Base-by-base conservation (phyloP, 1,140 invertebrate genomes). In the Zaprionus taronus region DNA sequence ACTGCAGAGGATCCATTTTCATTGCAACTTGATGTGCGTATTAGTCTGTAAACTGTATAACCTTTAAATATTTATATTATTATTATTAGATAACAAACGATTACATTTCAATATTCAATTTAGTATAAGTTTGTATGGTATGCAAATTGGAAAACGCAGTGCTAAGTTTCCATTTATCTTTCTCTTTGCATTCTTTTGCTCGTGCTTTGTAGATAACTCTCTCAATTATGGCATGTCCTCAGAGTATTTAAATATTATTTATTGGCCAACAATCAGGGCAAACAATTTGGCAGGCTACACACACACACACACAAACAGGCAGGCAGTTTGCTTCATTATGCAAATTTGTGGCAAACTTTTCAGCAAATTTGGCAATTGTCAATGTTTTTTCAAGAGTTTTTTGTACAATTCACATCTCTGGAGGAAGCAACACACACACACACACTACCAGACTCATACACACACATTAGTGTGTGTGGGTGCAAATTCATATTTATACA, bases 361-460 rank as follows among this genome's bases (percentile, higher is more conserved):
- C 53, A n/a, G 53, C 28, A 53, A 72, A 65, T 72, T 65, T 56
- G 34, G 26, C 60, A 56, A 56, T 71, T 71, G 36, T 56, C 36
- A 71, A 71, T 56, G 68, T 70, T 70, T 64, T 71, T 44, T 28
- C 15, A 64, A 64, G 24, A 44, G 36, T 55, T 64, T 56, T 64
- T 17, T 34, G 22, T 44, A 26, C 15, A 56, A 34, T 26, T 62
- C 2, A 31, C 22, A 14, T 63, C 31, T 51, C 34, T 6, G 22
- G 11, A 65, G 34, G 9, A 34, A 53, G 14, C 15, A 4, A 7
- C 5, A 64, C 11, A 20, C n/a, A 60, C 34, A 22, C 22, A 36
- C 6, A n/a, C 24, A 24, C 36, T 7, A 2, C 4, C 9, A 26
- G 3, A 51, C 12, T 22, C 12, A 51, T 4, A 51, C 12, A n/a